phyloP scores from a whole-genome alignment of 35 echinoderm and acorn worm species.

The Heliocidaris erythrogramma region DNA sequence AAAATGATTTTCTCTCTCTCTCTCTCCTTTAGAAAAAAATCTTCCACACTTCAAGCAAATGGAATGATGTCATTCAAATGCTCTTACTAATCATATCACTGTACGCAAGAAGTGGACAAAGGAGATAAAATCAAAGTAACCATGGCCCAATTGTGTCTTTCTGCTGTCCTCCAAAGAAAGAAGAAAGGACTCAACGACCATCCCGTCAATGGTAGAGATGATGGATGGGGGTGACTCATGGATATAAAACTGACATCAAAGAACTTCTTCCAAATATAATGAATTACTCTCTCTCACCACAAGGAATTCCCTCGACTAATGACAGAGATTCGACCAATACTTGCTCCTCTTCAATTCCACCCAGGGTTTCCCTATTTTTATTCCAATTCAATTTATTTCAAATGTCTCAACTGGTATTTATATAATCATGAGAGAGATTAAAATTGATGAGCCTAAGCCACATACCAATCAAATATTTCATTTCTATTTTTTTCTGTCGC shows the following conservation, averaged over 20 bases:
- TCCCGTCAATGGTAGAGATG: neutral
- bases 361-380: slow-evolving; percentile 6
- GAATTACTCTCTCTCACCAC: slow-evolving; percentile 32
- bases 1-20: neutral
- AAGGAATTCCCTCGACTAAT: slow-evolving; percentile 33
- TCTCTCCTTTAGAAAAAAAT: neutral
- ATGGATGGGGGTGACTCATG: neutral
- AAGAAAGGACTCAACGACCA: neutral
- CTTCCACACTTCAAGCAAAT: neutral
- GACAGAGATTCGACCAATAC: neutral
- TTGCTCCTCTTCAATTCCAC: neutral
- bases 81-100: neutral
- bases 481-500: neutral
- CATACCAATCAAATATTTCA: slow-evolving; percentile 4
- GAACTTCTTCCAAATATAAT: slow-evolving; percentile 15
- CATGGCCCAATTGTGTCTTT: slow-evolving; percentile 1
- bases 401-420: slow-evolving; percentile 23
- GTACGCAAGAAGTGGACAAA: neutral
- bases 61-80: slow-evolving; percentile 4
- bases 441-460: slow-evolving; percentile 28
- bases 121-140: slow-evolving; percentile 12
- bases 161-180: neutral
- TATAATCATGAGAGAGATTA: slow-evolving; percentile 38
- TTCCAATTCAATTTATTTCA: slow-evolving; percentile 6
- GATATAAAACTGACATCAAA: slow-evolving; percentile 18